Conservation (phyloP, 2,797 vertebrate species). For the Cirrhinus mrigala region DNA sequence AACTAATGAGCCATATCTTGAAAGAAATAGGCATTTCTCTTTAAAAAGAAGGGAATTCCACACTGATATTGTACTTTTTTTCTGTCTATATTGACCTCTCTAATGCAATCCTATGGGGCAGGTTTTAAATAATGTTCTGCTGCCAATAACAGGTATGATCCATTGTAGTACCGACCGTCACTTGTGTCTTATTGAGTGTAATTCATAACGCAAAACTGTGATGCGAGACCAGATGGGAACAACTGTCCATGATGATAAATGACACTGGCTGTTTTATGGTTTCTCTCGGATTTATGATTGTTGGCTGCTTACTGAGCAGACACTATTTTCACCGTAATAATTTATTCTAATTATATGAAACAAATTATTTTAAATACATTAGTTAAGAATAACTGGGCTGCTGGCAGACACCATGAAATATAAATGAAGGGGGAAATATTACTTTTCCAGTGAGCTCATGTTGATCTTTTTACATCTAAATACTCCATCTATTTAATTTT, state of each 20-base stretch:
- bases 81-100: conserved; percentile 16
- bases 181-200: conserved; percentile 12
- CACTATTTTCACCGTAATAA: background rate
- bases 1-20: background rate
- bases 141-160: conserved; percentile 31
- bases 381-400: background rate
- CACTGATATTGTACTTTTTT: background rate
- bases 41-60: background rate
- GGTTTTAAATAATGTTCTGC: conserved; percentile 1
- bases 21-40: background rate
- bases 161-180: conserved; percentile 13
- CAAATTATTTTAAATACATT: background rate
- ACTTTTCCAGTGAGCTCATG: background rate
- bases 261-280: conserved; percentile 2
- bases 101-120: background rate
- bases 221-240: conserved; percentile 36
- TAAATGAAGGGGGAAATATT: background rate
- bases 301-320: background rate
- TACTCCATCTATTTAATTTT: background rate
- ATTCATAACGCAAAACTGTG: conserved; percentile 16
- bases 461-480: background rate
- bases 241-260: conserved; percentile 37
- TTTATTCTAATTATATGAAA: background rate
- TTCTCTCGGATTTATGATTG: background rate
- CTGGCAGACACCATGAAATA: background rate